Evolutionary conservation across 2,113 vertebrate genomes (phyloP).

Genomic region (Malurus alboscapulatus): DNA sequence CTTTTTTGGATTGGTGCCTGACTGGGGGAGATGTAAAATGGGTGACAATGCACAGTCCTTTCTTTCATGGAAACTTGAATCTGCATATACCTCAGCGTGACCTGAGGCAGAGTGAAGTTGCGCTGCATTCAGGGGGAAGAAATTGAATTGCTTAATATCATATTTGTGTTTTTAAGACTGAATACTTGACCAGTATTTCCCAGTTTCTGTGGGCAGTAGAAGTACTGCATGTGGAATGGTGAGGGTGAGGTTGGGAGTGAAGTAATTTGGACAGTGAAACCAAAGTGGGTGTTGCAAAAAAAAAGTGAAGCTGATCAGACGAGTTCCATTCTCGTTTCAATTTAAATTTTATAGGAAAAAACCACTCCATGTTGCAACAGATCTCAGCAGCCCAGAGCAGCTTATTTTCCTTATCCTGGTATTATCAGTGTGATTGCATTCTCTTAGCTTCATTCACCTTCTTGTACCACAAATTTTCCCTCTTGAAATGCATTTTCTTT

Average conservation of each 20-base stretch:
- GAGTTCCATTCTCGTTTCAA: neutral
- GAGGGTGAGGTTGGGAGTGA: neutral
- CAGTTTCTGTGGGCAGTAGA: neutral
- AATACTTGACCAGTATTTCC: neutral
- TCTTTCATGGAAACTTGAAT: neutral
- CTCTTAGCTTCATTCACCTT: neutral
- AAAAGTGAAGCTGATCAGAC: neutral
- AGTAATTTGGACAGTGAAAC: neutral
- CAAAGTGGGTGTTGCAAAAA: neutral
- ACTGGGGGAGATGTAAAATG: neutral
- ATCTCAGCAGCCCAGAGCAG: neutral
- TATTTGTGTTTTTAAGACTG: neutral
- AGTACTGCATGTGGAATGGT: neutral
- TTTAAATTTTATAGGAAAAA: neutral
- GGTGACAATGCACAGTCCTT: neutral
- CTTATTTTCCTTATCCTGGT: neutral
- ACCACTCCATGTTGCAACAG: neutral
- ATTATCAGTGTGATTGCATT: neutral
- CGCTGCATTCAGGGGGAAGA: neutral
- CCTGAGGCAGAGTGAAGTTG: neutral
- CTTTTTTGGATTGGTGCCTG: neutral
- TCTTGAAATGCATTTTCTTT: constrained; percentile 13
- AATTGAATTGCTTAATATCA: neutral
- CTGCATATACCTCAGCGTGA: neutral
- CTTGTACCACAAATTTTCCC: neutral